Evolutionary conservation across 1,140 invertebrate species (phyloP).

Genomic region (Coboldia fuscipes): DNA sequence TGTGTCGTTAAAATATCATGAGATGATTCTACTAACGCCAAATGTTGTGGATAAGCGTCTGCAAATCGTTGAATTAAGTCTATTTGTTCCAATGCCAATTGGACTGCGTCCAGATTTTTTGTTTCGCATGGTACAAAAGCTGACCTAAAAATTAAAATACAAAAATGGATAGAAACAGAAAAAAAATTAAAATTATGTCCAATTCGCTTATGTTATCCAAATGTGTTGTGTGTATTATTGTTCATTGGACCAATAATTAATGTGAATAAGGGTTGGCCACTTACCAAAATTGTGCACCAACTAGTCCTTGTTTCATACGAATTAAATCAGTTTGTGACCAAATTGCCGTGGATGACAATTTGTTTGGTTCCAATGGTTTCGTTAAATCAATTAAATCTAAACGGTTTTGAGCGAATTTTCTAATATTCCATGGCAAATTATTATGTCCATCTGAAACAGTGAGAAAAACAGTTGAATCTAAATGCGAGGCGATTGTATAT

Average conservation of each 20-base stretch:
- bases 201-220: too few species aligned
- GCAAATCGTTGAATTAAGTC: constrained; percentile 73
- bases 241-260: too few species aligned
- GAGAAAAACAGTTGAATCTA: not conserved
- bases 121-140: constrained; percentile 66
- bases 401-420: constrained; percentile 62
- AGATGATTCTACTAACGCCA: constrained; percentile 44
- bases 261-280: constrained; percentile 4
- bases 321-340: constrained; percentile 82
- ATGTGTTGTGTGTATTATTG: too few species aligned
- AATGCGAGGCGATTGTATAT: too few species aligned
- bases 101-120: constrained; percentile 64
- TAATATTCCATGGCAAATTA: constrained; percentile 68
- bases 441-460: constrained; percentile 50
- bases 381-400: constrained; percentile 58
- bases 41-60: constrained; percentile 45
- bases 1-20: constrained; percentile 55
- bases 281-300: constrained; percentile 58
- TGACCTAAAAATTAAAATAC: constrained; percentile 48
- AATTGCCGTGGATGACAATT: constrained; percentile 56
- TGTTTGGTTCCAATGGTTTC: constrained; percentile 43
- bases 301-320: constrained; percentile 50
- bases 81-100: constrained; percentile 69
- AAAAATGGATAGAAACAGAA: too few species aligned
- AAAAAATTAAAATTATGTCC: too few species aligned